Percentiles rank a stretch among this genome's conserved stretches.
These are phyloP conservation scores for Drosophila prosaltans DNA, from an alignment of 1,140 invertebrate genomes.

Conservation along the genomic window DNA sequence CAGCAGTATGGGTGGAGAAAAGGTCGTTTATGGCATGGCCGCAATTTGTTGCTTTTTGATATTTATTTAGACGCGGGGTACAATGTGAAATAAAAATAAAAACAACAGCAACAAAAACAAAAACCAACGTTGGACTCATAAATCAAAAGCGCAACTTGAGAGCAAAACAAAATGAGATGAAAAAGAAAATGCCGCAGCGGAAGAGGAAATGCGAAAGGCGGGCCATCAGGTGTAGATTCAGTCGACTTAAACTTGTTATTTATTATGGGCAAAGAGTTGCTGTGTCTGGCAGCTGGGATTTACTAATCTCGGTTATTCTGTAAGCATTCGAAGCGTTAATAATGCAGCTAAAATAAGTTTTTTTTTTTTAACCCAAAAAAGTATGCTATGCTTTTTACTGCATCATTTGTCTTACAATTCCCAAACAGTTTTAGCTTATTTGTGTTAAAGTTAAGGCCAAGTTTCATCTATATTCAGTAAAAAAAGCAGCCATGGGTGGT, in stretches of 20 bases:
- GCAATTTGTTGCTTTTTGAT: constrained; percentile 80
- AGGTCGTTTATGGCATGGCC: constrained; percentile 54
- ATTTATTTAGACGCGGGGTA: constrained; percentile 65
- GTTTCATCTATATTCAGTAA: background rate
- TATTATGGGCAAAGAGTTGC: constrained; percentile 67
- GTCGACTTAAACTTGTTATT: constrained; percentile 68
- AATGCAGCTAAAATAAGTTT: background rate
- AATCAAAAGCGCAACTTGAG: constrained; percentile 59
- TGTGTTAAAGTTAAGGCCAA: background rate
- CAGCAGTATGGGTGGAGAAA: constrained; percentile 11
- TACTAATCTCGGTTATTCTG: constrained; percentile 2
- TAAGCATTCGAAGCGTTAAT: constrained; percentile 13
- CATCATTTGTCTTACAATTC: constrained; percentile 15
- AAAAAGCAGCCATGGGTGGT: background rate
- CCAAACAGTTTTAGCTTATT: constrained; percentile 31
- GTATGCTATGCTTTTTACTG: constrained; percentile 13
- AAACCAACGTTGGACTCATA: constrained; percentile 52
- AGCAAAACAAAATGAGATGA: constrained; percentile 27
- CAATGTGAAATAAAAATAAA: constrained; percentile 59
- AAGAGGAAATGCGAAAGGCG: constrained; percentile 41
- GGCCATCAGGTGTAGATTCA: constrained; percentile 52
- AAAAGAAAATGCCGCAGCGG: constrained; percentile 52
- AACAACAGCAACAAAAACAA: constrained; percentile 34
- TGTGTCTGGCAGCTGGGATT: constrained; percentile 27
- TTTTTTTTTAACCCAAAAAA: background rate